These are phyloP conservation scores for Arothron firmamentum DNA, from an alignment of 2,113 vertebrate species.

Conservation along the genomic window DNA sequence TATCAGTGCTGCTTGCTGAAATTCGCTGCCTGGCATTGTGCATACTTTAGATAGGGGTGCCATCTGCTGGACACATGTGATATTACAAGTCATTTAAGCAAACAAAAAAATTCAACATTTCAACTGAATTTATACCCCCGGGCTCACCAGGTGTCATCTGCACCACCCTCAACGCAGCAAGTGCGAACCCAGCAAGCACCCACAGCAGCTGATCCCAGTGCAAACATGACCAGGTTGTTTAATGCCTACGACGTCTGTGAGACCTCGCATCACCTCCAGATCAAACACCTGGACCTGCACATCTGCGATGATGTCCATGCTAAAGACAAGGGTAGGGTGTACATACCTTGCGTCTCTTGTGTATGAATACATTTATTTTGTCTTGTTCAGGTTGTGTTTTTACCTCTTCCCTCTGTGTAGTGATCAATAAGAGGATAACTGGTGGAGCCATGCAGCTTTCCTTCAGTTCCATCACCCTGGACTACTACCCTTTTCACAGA, in stretches of 20 bases:
- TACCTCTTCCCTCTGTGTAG: conserved; percentile 58
- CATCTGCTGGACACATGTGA: conserved; percentile 33
- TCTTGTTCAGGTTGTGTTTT: neutral
- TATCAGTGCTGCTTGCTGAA: neutral
- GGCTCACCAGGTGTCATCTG: conserved; percentile 77
- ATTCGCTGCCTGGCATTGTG: neutral
- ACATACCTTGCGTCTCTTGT: neutral
- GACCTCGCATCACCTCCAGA: conserved; percentile 94
- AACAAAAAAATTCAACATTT: neutral
- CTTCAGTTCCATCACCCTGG: conserved; percentile 89
- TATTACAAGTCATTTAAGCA: conserved; percentile 12
- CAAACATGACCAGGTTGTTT: conserved; percentile 88
- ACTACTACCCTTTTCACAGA: conserved; percentile 97
- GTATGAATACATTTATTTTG: neutral
- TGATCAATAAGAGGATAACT: conserved; percentile 82
- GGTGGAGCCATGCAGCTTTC: conserved; percentile 98
- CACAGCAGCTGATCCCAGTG: conserved; percentile 79
- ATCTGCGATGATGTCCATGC: conserved; percentile 96
- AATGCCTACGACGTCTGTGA: conserved; percentile 89
- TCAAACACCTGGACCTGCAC: conserved; percentile 95
- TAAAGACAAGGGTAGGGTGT: conserved; percentile 85
- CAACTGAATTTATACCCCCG: neutral
- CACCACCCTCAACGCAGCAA: conserved; percentile 78
- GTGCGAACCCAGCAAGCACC: conserved; percentile 81
- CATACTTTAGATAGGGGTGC: neutral